phyloP scores from a whole-genome alignment of 2,888 invertebrate genomes.

The Euproctis similis region DNA sequence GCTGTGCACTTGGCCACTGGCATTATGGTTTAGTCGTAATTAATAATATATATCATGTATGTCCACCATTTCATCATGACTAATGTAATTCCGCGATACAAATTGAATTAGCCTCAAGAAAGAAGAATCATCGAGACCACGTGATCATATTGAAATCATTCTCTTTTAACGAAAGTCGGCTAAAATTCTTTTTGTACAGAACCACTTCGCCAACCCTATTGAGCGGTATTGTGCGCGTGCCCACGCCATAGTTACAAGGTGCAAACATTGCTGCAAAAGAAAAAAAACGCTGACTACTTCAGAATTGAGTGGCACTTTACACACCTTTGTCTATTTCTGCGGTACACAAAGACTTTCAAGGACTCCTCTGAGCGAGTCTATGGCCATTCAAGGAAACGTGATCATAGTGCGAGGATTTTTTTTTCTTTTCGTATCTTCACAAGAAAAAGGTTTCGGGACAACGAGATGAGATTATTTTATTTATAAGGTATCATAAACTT shows the following conservation, averaged over 20 bases:
- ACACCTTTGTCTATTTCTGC: conserved; percentile 44
- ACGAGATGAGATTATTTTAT: too few relatives aligned
- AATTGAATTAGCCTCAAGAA: too few relatives aligned
- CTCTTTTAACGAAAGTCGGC: too few relatives aligned
- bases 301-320: conserved; percentile 44
- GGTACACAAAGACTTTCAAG: conserved; percentile 40
- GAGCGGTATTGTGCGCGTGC: conserved; percentile 50
- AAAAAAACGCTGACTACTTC: conserved; percentile 55
- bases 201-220: conserved; percentile 18
- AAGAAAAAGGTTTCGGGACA: conserved; percentile 6
- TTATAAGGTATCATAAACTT: too few relatives aligned
- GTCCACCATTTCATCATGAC: too few relatives aligned
- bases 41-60: too few relatives aligned
- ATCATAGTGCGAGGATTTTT: conserved; percentile 6
- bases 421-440: not conserved
- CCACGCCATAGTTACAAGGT: conserved; percentile 29
- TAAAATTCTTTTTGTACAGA: too few relatives aligned
- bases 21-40: too few relatives aligned
- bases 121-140: too few relatives aligned
- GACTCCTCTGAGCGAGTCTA: conserved; percentile 32
- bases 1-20: too few relatives aligned
- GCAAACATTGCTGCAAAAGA: conserved; percentile 57
- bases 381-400: conserved; percentile 19
- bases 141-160: too few relatives aligned
- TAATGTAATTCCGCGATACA: too few relatives aligned